These are phyloP conservation scores for Lateolabrax maculatus DNA, from an alignment of 2,797 vertebrate genomes.

Conservation along the genomic window DNA sequence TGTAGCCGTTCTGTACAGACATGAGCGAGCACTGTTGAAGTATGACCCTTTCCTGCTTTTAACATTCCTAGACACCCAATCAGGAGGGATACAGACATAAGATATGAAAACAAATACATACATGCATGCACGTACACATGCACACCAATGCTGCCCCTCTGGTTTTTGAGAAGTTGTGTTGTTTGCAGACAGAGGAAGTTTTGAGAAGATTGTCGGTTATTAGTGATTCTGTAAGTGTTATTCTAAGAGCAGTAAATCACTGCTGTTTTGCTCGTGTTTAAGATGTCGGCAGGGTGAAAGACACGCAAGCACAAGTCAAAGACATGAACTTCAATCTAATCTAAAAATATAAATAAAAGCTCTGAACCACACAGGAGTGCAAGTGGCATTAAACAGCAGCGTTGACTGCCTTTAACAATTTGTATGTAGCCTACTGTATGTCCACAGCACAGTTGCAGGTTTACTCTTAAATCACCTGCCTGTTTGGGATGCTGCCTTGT, in stretches of 20 bases:
- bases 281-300: not conserved
- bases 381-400: not conserved
- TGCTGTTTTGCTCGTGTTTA: conserved; percentile 2
- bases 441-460: not conserved
- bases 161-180: not conserved
- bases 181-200: conserved; percentile 33
- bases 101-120: conserved; percentile 27
- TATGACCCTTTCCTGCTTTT: conserved; percentile 49
- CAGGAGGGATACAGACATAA: conserved; percentile 17
- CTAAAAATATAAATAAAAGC: conserved; percentile 6
- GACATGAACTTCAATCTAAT: not conserved
- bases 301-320: not conserved
- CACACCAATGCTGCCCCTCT: not conserved
- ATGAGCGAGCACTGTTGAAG: not conserved
- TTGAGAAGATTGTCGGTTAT: conserved; percentile 14
- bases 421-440: not conserved
- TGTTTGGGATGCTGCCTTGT: not conserved
- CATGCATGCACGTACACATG: not conserved
- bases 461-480: not conserved
- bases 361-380: not conserved
- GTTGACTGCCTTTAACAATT: not conserved
- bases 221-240: conserved; percentile 23
- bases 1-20: not conserved
- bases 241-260: conserved; percentile 34
- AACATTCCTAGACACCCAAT: conserved; percentile 45